Conservation (phyloP, 2,888 invertebrate genomes). For the Agrilus cyanescens region DNA sequence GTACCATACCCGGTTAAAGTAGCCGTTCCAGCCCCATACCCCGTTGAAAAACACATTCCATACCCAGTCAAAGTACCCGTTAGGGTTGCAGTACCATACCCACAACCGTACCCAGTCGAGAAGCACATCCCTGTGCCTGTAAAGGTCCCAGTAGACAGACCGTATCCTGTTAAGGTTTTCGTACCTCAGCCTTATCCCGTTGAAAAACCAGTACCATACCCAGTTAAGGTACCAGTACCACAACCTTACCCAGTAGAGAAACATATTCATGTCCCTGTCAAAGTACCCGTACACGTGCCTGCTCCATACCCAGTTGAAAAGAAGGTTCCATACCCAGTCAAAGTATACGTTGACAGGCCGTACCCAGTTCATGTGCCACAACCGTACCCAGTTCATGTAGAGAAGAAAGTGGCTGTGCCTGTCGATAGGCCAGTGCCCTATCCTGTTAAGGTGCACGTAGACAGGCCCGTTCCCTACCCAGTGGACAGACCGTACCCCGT, state of each 20-base stretch:
- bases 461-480: slow-evolving; percentile 43
- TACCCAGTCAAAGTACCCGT: slow-evolving; percentile 65
- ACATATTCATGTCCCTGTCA: slow-evolving; percentile 60
- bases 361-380: slow-evolving; percentile 58
- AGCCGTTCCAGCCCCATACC: slow-evolving; percentile 51
- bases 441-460: slow-evolving; percentile 48
- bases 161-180: slow-evolving; percentile 65
- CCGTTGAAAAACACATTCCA: slow-evolving; percentile 62
- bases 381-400: slow-evolving; percentile 54
- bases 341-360: slow-evolving; percentile 56
- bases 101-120: slow-evolving; percentile 67
- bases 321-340: slow-evolving; percentile 58
- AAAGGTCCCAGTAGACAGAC: slow-evolving; percentile 61
- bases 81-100: slow-evolving; percentile 66
- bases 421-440: slow-evolving; percentile 57
- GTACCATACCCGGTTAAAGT: slow-evolving; percentile 52
- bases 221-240: slow-evolving; percentile 64
- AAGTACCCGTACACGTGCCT: slow-evolving; percentile 64
- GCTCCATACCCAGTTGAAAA: slow-evolving; percentile 61
- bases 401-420: slow-evolving; percentile 56
- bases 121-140: slow-evolving; percentile 61
- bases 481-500: slow-evolving; percentile 53
- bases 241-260: slow-evolving; percentile 69
- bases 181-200: slow-evolving; percentile 74
- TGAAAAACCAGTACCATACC: slow-evolving; percentile 61